Evolutionary conservation across 2,797 vertebrate species (phyloP).

Genomic region (Trachurus trachurus): DNA sequence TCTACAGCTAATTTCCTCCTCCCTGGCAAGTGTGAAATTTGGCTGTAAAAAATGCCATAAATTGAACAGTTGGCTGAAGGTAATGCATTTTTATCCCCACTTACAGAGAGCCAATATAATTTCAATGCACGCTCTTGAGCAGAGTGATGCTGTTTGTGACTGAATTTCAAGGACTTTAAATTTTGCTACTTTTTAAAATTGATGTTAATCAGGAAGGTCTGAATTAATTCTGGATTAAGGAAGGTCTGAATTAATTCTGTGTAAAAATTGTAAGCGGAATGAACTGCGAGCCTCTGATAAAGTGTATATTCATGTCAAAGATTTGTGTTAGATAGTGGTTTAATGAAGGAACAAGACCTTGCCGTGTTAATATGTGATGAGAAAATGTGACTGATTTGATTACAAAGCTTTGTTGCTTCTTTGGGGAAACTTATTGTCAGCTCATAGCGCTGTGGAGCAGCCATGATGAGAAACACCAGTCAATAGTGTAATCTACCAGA

Average conservation of each 20-base stretch:
- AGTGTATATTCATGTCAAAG: background rate
- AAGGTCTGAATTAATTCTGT: background rate
- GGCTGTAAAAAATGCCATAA: background rate
- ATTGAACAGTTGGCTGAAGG: background rate
- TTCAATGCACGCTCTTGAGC: background rate
- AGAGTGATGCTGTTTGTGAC: background rate
- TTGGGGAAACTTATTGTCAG: conserved; percentile 7
- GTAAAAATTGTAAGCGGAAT: background rate
- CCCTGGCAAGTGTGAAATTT: too few species aligned
- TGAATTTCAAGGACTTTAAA: background rate
- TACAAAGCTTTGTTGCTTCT: conserved; percentile 11
- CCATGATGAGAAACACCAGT: conserved; percentile 34
- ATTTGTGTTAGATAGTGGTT: background rate
- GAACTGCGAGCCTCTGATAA: background rate
- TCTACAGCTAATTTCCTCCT: too few species aligned
- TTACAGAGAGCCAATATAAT: background rate
- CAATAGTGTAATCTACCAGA: conserved; percentile 19
- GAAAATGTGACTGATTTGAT: conserved; percentile 24
- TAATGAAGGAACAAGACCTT: background rate
- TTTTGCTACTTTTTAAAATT: background rate
- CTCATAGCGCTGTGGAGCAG: conserved; percentile 25
- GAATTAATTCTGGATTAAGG: background rate
- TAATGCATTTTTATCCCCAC: background rate
- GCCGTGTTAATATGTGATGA: conserved; percentile 1
- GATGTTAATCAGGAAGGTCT: background rate